A percentile compares a stretch with the other conserved stretches of the same genome.
These are phyloP conservation scores for Bombyx huttoni DNA, from an alignment of 2,888 invertebrate genomes.

Conservation along the genomic window DNA sequence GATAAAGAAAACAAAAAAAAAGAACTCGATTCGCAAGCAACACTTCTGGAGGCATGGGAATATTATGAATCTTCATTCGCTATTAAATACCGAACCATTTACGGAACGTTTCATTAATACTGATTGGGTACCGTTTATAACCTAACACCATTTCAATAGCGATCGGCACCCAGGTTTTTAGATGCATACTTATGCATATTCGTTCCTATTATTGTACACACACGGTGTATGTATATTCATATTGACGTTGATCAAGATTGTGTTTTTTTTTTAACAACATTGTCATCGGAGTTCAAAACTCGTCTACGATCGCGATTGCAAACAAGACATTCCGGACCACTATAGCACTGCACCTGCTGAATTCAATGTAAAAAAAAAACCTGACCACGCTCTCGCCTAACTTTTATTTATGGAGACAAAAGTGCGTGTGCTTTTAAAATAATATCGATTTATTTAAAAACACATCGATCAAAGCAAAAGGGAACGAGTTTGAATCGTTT, in stretches of 20 bases:
- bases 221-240: neutral
- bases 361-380: neutral
- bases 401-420: neutral
- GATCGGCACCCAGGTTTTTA: neutral
- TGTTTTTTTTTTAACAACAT: neutral
- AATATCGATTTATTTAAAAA: too few species aligned
- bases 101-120: neutral
- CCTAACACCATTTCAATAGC: neutral
- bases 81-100: neutral
- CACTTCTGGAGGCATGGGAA: neutral
- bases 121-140: slow-evolving; percentile 1
- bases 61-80: neutral
- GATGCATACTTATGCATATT: neutral
- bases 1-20: neutral
- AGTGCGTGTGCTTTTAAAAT: neutral
- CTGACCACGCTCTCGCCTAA: neutral
- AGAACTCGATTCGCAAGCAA: neutral
- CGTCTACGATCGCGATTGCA: neutral
- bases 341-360: neutral
- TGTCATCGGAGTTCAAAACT: neutral
- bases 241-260: neutral
- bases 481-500: too few species aligned
- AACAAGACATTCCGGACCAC: neutral
- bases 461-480: too few species aligned
- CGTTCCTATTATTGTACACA: neutral